phyloP scores from a whole-genome alignment of 2,797 vertebrate species.

The Lepus oiostolus region DNA sequence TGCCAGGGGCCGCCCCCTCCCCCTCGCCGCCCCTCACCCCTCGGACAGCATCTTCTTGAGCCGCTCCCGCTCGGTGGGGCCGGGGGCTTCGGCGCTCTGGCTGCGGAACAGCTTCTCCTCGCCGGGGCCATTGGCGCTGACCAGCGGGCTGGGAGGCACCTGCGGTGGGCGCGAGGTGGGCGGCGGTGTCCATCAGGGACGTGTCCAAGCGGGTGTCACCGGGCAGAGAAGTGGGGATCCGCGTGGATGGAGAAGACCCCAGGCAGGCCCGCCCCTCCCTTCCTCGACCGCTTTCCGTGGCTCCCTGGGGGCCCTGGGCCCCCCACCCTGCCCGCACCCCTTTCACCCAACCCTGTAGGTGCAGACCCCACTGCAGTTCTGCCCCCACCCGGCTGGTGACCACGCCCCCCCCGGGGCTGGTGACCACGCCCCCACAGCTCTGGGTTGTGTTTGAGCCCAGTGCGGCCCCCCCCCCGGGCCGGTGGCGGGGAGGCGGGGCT shows the following conservation, averaged over 20 bases:
- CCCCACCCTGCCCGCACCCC: background rate
- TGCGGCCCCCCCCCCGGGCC: too few relatives aligned
- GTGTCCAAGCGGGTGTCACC: background rate
- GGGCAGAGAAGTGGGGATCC: too few relatives aligned
- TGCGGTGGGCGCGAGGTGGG: constrained; percentile 51
- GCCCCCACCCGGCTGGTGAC: too few relatives aligned
- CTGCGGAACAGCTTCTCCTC: constrained; percentile 98
- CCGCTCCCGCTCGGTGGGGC: constrained; percentile 94
- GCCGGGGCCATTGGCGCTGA: constrained; percentile 93
- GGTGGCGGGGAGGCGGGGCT: background rate
- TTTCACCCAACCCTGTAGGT: background rate
- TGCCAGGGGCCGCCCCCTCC: fast-evolving
- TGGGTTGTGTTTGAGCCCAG: too few relatives aligned
- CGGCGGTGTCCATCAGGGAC: background rate
- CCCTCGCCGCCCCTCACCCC: constrained; percentile 89
- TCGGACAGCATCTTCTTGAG: constrained; percentile 99
- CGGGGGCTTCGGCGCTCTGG: constrained; percentile 96
- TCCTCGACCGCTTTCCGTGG: background rate
- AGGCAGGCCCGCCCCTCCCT: background rate
- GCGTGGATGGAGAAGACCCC: too few relatives aligned
- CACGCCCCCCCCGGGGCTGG: too few relatives aligned
- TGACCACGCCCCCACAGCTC: too few relatives aligned
- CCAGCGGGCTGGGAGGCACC: constrained; percentile 89
- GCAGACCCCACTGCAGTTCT: background rate
- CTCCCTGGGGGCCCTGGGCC: background rate